Evolutionary conservation across 2,888 invertebrate genomes (phyloP).

Genomic region (Drosophila suboccidentalis): DNA sequence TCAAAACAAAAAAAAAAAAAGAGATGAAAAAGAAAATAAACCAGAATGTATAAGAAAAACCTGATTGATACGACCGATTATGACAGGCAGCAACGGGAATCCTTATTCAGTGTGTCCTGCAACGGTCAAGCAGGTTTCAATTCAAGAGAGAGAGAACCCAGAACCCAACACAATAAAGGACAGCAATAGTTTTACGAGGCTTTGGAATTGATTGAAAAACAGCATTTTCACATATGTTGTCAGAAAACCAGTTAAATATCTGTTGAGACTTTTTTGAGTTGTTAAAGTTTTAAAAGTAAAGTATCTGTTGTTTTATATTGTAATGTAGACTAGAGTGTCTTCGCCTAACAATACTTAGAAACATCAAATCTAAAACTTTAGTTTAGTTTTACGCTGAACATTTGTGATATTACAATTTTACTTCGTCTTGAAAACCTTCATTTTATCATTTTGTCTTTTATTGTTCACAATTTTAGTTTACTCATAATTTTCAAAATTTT

Average conservation of each 20-base stretch:
- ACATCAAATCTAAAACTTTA: no score
- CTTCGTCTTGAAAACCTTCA: no score
- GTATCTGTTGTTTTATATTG: no score
- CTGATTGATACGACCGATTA: conserved; percentile 55
- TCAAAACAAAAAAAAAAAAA: conserved; percentile 8
- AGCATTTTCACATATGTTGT: neutral
- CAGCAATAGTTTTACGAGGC: neutral
- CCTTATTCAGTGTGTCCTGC: conserved; percentile 23
- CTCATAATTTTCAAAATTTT: no score
- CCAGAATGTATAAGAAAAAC: conserved; percentile 9
- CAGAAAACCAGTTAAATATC: neutral
- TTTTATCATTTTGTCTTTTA: no score
- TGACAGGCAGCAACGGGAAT: conserved; percentile 39
- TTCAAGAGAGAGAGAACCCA: neutral
- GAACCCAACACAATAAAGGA: neutral
- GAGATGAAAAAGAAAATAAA: neutral
- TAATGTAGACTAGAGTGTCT: no score
- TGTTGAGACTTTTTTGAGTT: neutral
- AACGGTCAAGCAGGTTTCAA: conserved; percentile 44
- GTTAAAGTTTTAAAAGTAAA: no score
- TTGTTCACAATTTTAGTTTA: no score
- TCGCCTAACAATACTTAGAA: no score
- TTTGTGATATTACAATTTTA: no score
- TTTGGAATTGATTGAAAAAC: conserved; percentile 1
- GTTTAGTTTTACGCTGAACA: no score